phyloP scores from a whole-genome alignment of 1,140 invertebrate species.

The Medauroidea extradentata region DNA sequence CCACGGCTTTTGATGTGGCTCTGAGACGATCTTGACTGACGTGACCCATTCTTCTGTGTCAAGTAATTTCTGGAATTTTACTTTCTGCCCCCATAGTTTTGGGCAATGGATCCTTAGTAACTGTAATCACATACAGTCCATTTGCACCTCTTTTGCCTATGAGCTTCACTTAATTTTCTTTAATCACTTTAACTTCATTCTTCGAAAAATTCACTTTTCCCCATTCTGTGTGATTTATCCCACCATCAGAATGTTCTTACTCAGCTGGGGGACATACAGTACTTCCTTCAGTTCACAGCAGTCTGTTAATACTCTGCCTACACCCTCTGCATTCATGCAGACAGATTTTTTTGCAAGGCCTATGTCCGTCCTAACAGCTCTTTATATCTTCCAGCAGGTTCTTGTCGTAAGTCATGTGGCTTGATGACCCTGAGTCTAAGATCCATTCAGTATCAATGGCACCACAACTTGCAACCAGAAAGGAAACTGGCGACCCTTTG shows the following conservation, averaged over 20 bases:
- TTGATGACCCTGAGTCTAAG: background rate
- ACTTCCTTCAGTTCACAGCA: background rate
- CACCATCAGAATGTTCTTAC: background rate
- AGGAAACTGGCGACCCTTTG: background rate
- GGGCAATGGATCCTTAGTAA: too few relatives aligned
- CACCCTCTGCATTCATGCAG: background rate
- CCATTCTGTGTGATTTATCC: too few relatives aligned
- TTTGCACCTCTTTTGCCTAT: too few relatives aligned
- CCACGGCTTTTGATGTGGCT: too few relatives aligned
- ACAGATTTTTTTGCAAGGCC: background rate
- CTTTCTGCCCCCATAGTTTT: too few relatives aligned
- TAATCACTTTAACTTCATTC: too few relatives aligned
- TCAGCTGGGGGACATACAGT: background rate
- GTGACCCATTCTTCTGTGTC: too few relatives aligned
- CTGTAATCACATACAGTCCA: too few relatives aligned
- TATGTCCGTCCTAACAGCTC: background rate
- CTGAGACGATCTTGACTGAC: too few relatives aligned
- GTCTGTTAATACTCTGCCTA: background rate
- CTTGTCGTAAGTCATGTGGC: slow-evolving; percentile 2
- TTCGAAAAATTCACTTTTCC: too few relatives aligned
- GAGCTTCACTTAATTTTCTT: too few relatives aligned
- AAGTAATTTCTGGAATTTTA: too few relatives aligned
- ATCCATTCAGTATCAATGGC: background rate
- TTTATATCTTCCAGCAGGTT: background rate
- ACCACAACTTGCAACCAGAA: background rate